Percentiles rank a stretch among this genome's conserved stretches.
Conservation (phyloP, 2,113 vertebrate species). For the Periophthalmodon schlosseri region DNA sequence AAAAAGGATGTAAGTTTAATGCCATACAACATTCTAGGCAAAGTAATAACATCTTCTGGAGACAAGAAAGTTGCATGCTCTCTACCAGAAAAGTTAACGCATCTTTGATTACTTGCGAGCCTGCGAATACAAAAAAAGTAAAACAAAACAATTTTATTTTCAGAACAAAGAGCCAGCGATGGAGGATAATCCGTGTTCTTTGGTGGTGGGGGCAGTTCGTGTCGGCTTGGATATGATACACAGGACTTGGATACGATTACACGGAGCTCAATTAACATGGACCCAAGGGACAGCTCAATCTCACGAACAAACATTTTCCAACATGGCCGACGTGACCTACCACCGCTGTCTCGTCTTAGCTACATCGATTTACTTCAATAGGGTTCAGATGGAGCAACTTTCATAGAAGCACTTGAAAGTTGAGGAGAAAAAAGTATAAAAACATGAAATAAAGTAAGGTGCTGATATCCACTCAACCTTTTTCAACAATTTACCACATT, state of each 20-base stretch:
- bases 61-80: too few species aligned
- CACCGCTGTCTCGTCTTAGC: conserved; percentile 58
- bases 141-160: conserved; percentile 61
- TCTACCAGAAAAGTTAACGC: too few species aligned
- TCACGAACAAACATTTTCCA: conserved; percentile 64
- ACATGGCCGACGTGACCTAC: conserved; percentile 67
- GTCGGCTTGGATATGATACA: conserved; percentile 47
- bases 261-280: conserved; percentile 61
- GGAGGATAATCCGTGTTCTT: conserved; percentile 50
- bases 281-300: conserved; percentile 60
- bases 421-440: neutral
- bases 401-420: conserved; percentile 21
- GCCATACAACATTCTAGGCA: too few species aligned
- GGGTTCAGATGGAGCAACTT: conserved; percentile 35
- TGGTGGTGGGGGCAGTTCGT: conserved; percentile 41
- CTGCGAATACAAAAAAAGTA: conserved; percentile 9
- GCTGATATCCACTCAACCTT: too few species aligned
- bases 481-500: too few species aligned
- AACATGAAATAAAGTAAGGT: too few species aligned
- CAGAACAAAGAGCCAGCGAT: conserved; percentile 34
- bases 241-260: conserved; percentile 52
- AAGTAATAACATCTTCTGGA: too few species aligned
- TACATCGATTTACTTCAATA: conserved; percentile 60
- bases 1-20: too few species aligned
- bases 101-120: conserved; percentile 11